Percentiles rank a stretch among this genome's conserved stretches.
These are phyloP conservation scores for Paralinhomoeus sp. DNA, from an alignment of 2,888 invertebrate species.

Conservation along the genomic window DNA sequence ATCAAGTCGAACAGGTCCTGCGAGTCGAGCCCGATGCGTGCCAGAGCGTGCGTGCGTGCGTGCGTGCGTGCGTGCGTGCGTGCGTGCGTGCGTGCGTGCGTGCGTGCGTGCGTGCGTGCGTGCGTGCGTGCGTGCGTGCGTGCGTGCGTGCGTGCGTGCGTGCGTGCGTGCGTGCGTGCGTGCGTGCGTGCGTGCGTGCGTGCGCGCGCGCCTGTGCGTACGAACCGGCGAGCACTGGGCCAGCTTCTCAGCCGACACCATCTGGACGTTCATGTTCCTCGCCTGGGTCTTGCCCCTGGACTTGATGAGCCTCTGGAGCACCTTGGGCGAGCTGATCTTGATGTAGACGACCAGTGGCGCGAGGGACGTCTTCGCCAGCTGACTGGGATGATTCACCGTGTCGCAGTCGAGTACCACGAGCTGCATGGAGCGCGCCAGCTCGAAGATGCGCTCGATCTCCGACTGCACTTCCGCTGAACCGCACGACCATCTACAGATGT, in stretches of 20 bases:
- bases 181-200: too few species aligned
- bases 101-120: too few species aligned
- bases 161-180: too few species aligned
- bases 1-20: slow-evolving; percentile 7
- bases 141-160: too few species aligned
- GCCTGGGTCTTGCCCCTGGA: slow-evolving; percentile 89
- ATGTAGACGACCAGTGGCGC: slow-evolving; percentile 93
- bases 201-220: not conserved
- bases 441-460: slow-evolving; percentile 94
- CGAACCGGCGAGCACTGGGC: slow-evolving; percentile 60
- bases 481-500: too few species aligned
- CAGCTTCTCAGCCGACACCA: slow-evolving; percentile 92
- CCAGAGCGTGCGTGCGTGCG: too few species aligned
- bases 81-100: too few species aligned
- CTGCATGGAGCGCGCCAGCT: slow-evolving; percentile 69
- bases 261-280: slow-evolving; percentile 83
- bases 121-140: too few species aligned
- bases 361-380: slow-evolving; percentile 86
- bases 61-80: too few species aligned
- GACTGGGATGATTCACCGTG: slow-evolving; percentile 97
- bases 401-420: slow-evolving; percentile 86
- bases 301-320: slow-evolving; percentile 59
- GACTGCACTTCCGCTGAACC: slow-evolving; percentile 57
- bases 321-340: slow-evolving; percentile 94
- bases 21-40: too few species aligned